A percentile compares a stretch with the other conserved stretches of the same genome.
Evolutionary conservation across 1,140 invertebrate species (phyloP).

Genomic region (Drosophila pruinosa): DNA sequence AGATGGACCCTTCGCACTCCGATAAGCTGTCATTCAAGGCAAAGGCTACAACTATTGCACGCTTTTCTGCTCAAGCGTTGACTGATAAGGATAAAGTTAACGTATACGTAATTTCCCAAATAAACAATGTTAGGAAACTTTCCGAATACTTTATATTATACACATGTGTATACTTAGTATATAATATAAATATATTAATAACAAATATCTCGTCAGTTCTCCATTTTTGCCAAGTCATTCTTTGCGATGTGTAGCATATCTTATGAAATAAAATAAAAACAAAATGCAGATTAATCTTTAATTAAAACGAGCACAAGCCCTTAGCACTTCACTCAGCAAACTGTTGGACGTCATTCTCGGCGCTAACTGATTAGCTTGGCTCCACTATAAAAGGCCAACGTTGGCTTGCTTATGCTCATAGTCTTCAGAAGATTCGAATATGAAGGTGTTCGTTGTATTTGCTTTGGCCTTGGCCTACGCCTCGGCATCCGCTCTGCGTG

Average conservation of each 20-base stretch:
- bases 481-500: conserved; percentile 52
- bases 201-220: background rate
- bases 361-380: background rate
- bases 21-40: conserved; percentile 6
- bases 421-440: conserved; percentile 46
- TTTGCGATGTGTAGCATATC: background rate
- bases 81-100: background rate
- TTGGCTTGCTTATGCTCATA: conserved; percentile 17
- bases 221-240: too few relatives aligned
- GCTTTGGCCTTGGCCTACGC: conserved; percentile 68
- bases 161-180: background rate
- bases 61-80: conserved; percentile 1
- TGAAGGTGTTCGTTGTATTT: conserved; percentile 74
- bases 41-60: background rate
- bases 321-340: conserved; percentile 22
- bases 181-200: background rate
- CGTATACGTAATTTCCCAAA: background rate
- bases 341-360: background rate
- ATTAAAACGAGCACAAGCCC: conserved; percentile 16
- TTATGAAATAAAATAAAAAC: background rate
- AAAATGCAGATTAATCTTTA: conserved; percentile 32
- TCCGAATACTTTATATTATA: background rate
- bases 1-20: background rate
- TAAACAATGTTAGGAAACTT: conserved; percentile 7
- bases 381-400: conserved; percentile 42